A percentile compares a stretch with the other conserved stretches of the same genome.
These are phyloP conservation scores for Conopomorpha cramerella DNA, from an alignment of 1,140 invertebrate genomes.

Conservation along the genomic window DNA sequence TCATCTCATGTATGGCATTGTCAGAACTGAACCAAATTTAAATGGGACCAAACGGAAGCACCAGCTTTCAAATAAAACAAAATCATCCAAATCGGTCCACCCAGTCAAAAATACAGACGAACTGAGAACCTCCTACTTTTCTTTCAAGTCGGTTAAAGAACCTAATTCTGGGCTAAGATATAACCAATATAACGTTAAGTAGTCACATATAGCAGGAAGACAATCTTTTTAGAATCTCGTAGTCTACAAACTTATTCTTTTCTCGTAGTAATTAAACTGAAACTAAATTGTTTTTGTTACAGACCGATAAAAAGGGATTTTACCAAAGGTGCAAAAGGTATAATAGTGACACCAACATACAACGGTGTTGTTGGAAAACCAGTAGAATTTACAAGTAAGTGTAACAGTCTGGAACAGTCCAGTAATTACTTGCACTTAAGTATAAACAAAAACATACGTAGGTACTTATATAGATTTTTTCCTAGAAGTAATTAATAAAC, in stretches of 20 bases:
- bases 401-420: neutral
- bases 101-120: too few relatives aligned
- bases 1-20: too few relatives aligned
- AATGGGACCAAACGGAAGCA: too few relatives aligned
- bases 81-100: too few relatives aligned
- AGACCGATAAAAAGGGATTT: slow-evolving; percentile 53
- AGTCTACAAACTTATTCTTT: neutral
- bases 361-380: slow-evolving; percentile 86
- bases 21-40: too few relatives aligned
- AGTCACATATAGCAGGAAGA: too few relatives aligned
- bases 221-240: too few relatives aligned
- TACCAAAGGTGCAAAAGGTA: slow-evolving; percentile 71
- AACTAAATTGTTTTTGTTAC: slow-evolving; percentile 19
- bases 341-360: slow-evolving; percentile 83
- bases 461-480: too few relatives aligned
- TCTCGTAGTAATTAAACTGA: too few relatives aligned
- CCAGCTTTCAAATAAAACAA: too few relatives aligned
- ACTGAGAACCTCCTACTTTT: neutral
- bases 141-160: neutral
- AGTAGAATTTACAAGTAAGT: slow-evolving; percentile 76
- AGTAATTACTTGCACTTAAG: neutral
- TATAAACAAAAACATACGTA: neutral
- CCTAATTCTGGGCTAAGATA: neutral
- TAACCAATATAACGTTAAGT: neutral
- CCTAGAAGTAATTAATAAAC: too few relatives aligned